These are phyloP conservation scores for Falcaria lacertinaria DNA, from an alignment of 2,888 invertebrate species.

Conservation along the genomic window DNA sequence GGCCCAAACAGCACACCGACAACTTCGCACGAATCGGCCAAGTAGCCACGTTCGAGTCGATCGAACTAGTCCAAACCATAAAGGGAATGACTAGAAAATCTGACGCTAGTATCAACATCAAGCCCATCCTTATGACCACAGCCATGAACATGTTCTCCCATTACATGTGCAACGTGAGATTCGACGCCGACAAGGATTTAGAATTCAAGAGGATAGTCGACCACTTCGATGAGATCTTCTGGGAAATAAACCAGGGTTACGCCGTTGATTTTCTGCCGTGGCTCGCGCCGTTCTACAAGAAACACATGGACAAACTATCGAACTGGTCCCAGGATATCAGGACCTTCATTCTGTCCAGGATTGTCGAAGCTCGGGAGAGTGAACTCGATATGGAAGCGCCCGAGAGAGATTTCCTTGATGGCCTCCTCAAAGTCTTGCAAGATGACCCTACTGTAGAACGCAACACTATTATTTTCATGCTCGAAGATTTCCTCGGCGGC, in stretches of 20 bases:
- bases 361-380: slow-evolving; percentile 80
- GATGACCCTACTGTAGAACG: slow-evolving; percentile 84
- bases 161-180: slow-evolving; percentile 91
- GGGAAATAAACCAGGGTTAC: slow-evolving; percentile 94
- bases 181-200: slow-evolving; percentile 81
- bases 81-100: slow-evolving; percentile 56
- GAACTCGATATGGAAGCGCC: slow-evolving; percentile 80
- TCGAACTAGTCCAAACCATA: slow-evolving; percentile 80
- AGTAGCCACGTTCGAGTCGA: slow-evolving; percentile 84
- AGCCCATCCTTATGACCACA: slow-evolving; percentile 85
- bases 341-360: slow-evolving; percentile 85
- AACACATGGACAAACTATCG: slow-evolving; percentile 83
- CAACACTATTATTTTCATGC: slow-evolving; percentile 88
- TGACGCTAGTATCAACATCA: slow-evolving; percentile 77
- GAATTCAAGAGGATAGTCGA: slow-evolving; percentile 84
- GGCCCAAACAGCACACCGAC: slow-evolving; percentile 86
- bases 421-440: slow-evolving; percentile 84
- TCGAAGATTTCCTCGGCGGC: slow-evolving; percentile 93
- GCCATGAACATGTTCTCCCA: slow-evolving; percentile 92
- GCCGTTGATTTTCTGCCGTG: slow-evolving; percentile 92
- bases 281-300: slow-evolving; percentile 85
- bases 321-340: slow-evolving; percentile 85
- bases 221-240: slow-evolving; percentile 92
- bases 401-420: slow-evolving; percentile 89
- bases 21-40: slow-evolving; percentile 85